Evolutionary conservation across 2,888 invertebrate species (phyloP), one percentile per base, ranked within the genome.

Genomic region (Deilephila elpenor): DNA sequence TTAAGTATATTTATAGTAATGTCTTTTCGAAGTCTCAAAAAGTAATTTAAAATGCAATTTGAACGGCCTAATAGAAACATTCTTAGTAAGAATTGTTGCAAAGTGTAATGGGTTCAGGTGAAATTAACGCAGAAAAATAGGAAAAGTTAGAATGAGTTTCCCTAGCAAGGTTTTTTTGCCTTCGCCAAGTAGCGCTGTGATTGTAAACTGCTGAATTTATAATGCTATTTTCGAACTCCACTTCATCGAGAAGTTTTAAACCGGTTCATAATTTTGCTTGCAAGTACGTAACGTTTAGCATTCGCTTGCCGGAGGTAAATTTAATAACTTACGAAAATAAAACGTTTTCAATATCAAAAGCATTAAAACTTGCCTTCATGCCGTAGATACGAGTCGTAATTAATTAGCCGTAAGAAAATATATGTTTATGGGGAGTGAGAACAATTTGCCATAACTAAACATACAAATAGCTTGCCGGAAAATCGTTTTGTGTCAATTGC

Each of bases 51-150:
- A 93, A 92, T 93, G 91, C 91, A 93, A 93, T 93, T 92, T 92
- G 89, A 92, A 89, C 85, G 88, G 88, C 90, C 90, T 92, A 91
- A 92, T 91, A 91, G 89, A 91, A 91, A 90, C 86, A 88, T 88
- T 91, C 89, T 88, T 87, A 90, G 89, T 89, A 89, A 92, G 93
- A 93, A 94, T 89, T 93, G 93, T 94, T 93, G 92, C 91, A 90
- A 93, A 93, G 91, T 93, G 93, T 94, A 94, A 94, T 94, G 93
- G 94, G 93, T 93, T 92, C 94, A 93, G 92, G 91, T 91, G 91
- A 91, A 92, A 93, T 92, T 92, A 92, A 94, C 94, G 94, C 93
- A 94, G 94, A 94, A 94, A 94, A 94, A 94, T 94, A 94, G 94
- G 94, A 93, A 94, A 94, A 94, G 94, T 94, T 94, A 91, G 89